Evolutionary conservation across 2,113 vertebrate species (phyloP).

Genomic region (Pangasianodon gigas): DNA sequence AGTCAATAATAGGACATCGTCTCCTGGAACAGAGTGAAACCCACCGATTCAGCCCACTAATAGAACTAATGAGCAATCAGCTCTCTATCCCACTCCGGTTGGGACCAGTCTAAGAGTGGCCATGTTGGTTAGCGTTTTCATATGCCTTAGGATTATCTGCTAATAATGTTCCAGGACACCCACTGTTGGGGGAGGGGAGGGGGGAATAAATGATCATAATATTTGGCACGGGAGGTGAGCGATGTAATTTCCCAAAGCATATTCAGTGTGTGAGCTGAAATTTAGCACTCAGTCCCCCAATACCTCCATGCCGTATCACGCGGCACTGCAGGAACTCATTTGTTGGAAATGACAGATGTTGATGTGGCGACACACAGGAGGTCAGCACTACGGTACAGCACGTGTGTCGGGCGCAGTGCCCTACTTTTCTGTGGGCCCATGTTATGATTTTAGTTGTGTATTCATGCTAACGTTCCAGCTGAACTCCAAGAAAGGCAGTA

Average conservation of each 20-base stretch:
- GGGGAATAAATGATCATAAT: conserved; percentile 63
- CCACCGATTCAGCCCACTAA: conserved; percentile 60
- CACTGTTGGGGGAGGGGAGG: conserved; percentile 41
- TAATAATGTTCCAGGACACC: conserved; percentile 70
- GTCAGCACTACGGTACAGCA: conserved; percentile 62
- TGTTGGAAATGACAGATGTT: conserved; percentile 66
- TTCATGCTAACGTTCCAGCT: conserved; percentile 55
- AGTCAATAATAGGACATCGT: conserved; percentile 68
- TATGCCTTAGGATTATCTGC: conserved; percentile 67
- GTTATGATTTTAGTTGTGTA: conserved; percentile 43
- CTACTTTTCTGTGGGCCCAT: conserved; percentile 17
- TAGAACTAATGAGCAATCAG: conserved; percentile 76
- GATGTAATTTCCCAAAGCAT: conserved; percentile 77
- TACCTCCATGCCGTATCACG: conserved; percentile 62
- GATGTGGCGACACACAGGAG: conserved; percentile 75
- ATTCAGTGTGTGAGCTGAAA: conserved; percentile 74
- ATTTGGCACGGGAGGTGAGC: conserved; percentile 71
- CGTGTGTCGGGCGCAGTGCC: conserved; percentile 20
- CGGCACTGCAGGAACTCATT: conserved; percentile 68
- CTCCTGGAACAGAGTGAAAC: conserved; percentile 64
- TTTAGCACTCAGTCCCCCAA: conserved; percentile 68
- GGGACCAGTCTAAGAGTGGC: conserved; percentile 64
- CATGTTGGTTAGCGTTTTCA: conserved; percentile 67
- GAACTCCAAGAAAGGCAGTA: conserved; percentile 61
- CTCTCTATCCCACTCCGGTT: conserved; percentile 52